Base-by-base conservation (phyloP, 2,113 vertebrate species). In the Sula dactylatra region DNA sequence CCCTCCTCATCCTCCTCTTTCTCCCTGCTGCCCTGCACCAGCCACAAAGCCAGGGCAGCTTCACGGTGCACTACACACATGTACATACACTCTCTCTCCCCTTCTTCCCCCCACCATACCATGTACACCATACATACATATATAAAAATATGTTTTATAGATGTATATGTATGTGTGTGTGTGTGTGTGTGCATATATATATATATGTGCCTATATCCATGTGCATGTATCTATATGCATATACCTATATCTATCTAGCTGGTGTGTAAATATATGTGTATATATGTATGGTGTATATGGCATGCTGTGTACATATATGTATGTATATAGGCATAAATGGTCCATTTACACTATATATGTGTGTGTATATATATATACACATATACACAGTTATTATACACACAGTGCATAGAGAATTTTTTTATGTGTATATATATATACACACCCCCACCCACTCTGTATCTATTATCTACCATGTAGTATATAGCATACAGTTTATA, bases 61-160 rank as follows among this genome's bases (percentile, higher is more conserved):
- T 61, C 38, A 25, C 32, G 27, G 19, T 40, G 52, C 54, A 7
- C 36, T 25, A 19, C 16, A n/a, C 54, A 49, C 5, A 29, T 4
- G 5, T 2, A 12, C 1, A 7, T 2, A 24, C 3, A 13, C 34
- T 18, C 25, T 44, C 8, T 34, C 19, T 27, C 31, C 17, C 45
- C 18, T 18, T 31, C 31, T 45, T 7, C 16, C 20, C 29, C 42
- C 42, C 58, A 11, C 11, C 34, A 38, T 32, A 61, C n/a, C 38
- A 49, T 18, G 7, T 10, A 24, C 13, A 36, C 19, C 32, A 42
- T 5, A 13, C 3, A 73, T 26, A 45, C 7, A 27, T 11, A 49
- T 5, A 15, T 11, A 25, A 61, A 88, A 72, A 69, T 16, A 32
- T 5, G 1, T 7, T 32, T 44, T 52, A 27, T 31, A 7, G 55